Percentiles rank a stretch among this genome's conserved stretches.
Evolutionary conservation across 2,888 invertebrate genomes (phyloP).

Genomic region (Athalia rosae): DNA sequence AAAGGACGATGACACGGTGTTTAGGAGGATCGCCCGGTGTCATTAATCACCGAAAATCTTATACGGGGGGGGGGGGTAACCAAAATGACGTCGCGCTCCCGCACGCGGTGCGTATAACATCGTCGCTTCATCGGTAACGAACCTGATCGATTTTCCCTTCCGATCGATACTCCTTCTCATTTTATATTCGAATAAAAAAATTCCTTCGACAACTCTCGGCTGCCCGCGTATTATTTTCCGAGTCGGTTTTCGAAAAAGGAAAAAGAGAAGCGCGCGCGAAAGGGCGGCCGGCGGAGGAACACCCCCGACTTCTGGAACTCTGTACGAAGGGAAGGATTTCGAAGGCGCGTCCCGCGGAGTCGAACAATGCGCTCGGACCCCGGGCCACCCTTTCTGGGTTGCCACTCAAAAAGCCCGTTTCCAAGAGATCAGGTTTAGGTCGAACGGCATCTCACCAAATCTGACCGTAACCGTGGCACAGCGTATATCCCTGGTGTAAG

Average conservation of each 20-base stretch:
- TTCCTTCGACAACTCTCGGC: no score
- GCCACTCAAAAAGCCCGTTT: slow-evolving; percentile 39
- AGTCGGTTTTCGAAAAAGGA: background rate
- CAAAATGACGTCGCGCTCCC: slow-evolving; percentile 10
- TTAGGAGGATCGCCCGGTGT: slow-evolving; percentile 57
- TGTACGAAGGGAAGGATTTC: background rate
- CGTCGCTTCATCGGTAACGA: no score
- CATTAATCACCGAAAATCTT: slow-evolving; percentile 63
- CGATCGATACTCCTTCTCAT: no score
- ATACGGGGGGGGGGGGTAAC: slow-evolving; percentile 23
- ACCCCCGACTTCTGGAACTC: background rate
- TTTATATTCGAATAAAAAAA: no score
- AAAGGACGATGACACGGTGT: slow-evolving; percentile 61
- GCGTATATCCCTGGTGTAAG: no score
- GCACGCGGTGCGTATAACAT: no score
- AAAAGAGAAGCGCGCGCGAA: slow-evolving; percentile 9
- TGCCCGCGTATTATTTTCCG: no score
- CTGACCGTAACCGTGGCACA: background rate
- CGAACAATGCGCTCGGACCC: slow-evolving; percentile 13
- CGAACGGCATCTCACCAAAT: slow-evolving; percentile 4
- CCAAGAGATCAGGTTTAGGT: slow-evolving; percentile 30
- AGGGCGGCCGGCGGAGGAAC: background rate
- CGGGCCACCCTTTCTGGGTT: slow-evolving; percentile 37
- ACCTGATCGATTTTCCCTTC: no score
- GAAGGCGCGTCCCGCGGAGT: slow-evolving; percentile 33